Percentiles rank a stretch among this genome's conserved stretches.
phyloP scores from a whole-genome alignment of 1,140 invertebrate genomes.

The Heliconius congener region DNA sequence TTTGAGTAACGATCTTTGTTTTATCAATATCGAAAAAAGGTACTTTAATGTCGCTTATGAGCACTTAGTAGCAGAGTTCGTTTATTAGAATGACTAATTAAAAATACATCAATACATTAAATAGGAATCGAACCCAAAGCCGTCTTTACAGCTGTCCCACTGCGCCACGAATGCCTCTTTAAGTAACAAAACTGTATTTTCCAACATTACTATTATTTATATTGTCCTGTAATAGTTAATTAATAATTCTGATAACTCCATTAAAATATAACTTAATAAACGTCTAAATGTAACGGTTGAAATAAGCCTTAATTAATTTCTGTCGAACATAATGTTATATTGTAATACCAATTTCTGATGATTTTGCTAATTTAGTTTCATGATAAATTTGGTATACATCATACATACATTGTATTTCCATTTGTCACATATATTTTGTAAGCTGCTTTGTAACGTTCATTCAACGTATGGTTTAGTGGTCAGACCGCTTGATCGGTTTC shows the following conservation, averaged over 20 bases:
- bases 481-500: too few species aligned
- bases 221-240: background rate
- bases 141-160: too few species aligned
- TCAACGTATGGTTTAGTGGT: too few species aligned
- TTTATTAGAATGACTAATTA: too few species aligned
- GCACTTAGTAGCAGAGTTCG: too few species aligned
- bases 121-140: too few species aligned
- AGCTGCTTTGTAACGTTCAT: too few species aligned
- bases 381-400: background rate
- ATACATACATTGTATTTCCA: background rate
- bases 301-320: background rate
- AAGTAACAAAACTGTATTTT: background rate
- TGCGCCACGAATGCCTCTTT: too few species aligned
- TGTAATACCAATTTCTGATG: background rate
- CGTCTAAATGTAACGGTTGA: background rate
- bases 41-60: too few species aligned
- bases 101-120: too few species aligned
- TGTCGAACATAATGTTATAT: conserved; percentile 1
- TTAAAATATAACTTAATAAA: conserved; percentile 3
- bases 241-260: background rate
- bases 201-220: background rate
- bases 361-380: background rate
- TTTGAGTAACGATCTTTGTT: too few species aligned
- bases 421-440: background rate
- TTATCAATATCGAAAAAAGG: too few species aligned